Evolutionary conservation across 1,140 invertebrate genomes (phyloP).

Genomic region (Drepana arcuata): DNA sequence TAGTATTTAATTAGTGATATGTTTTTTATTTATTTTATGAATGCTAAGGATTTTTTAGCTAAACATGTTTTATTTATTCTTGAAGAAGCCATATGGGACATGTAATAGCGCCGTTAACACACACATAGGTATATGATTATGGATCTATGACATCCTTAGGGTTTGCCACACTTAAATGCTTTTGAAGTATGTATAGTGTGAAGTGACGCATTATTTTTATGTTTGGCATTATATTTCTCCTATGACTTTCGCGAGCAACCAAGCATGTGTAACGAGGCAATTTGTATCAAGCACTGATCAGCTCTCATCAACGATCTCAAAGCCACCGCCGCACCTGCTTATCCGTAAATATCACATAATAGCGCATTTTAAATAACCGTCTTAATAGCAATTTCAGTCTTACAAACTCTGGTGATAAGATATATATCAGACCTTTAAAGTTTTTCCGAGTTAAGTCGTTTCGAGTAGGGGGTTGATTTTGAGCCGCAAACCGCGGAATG

Average conservation of each 20-base stretch:
- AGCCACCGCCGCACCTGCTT: constrained; percentile 43
- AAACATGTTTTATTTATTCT: too few species aligned
- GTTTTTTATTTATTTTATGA: too few species aligned
- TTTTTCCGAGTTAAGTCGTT: constrained; percentile 7
- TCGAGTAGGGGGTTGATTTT: constrained; percentile 17
- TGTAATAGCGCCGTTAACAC: too few species aligned
- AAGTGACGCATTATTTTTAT: too few species aligned
- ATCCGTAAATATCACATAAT: constrained; percentile 37
- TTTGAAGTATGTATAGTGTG: too few species aligned
- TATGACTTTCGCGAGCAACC: constrained; percentile 4
- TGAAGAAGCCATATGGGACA: too few species aligned
- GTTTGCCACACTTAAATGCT: too few species aligned
- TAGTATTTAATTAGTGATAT: too few species aligned
- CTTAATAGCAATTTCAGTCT: neutral
- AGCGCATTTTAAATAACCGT: constrained; percentile 9
- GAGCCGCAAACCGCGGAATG: constrained; percentile 47
- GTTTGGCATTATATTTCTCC: too few species aligned
- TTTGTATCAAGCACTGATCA: constrained; percentile 45
- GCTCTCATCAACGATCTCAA: constrained; percentile 27
- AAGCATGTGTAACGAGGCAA: constrained; percentile 35
- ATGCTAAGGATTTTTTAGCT: too few species aligned
- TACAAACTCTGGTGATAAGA: neutral
- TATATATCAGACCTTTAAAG: neutral
- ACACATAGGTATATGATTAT: too few species aligned
- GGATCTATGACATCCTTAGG: too few species aligned